A percentile compares a stretch with the other conserved stretches of the same genome.
phyloP scores from a whole-genome alignment of 1,140 invertebrate species.

The Drosophila equinoxialis region DNA sequence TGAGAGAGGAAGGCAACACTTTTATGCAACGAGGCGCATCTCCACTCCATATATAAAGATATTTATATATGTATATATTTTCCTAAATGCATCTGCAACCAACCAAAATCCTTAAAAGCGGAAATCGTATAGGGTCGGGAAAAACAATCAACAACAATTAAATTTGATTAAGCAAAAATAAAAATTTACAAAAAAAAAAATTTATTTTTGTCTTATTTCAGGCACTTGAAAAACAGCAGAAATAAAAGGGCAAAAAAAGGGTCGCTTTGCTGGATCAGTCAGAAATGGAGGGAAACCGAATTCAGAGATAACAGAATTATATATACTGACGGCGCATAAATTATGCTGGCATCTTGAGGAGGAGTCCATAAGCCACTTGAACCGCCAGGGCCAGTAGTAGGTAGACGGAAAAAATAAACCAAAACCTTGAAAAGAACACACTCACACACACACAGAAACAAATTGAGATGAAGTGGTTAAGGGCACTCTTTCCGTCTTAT shows the following conservation, averaged over 20 bases:
- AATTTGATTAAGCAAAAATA: slow-evolving; percentile 62
- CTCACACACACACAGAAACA: background rate
- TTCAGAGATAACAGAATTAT: slow-evolving; percentile 26
- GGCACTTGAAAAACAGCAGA: background rate
- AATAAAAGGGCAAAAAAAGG: slow-evolving; percentile 18
- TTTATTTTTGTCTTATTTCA: slow-evolving; percentile 25
- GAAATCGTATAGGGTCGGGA: slow-evolving; percentile 32
- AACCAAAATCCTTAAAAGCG: slow-evolving; percentile 41
- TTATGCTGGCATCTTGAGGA: slow-evolving; percentile 53
- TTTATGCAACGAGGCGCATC: slow-evolving; percentile 33
- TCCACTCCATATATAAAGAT: slow-evolving; percentile 8
- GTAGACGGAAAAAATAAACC: slow-evolving; percentile 23
- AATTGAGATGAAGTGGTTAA: slow-evolving; percentile 27
- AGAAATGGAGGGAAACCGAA: slow-evolving; percentile 12
- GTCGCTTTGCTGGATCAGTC: slow-evolving; percentile 8
- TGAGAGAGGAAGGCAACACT: slow-evolving; percentile 16
- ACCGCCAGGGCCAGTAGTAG: slow-evolving; percentile 24
- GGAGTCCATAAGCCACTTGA: slow-evolving; percentile 45
- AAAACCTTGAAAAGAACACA: slow-evolving; percentile 37
- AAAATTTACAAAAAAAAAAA: slow-evolving; percentile 36
- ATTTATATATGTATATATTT: background rate
- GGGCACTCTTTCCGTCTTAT: slow-evolving; percentile 3
- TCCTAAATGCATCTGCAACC: background rate
- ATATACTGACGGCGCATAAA: slow-evolving; percentile 48
- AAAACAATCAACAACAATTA: slow-evolving; percentile 63